Percentiles rank a stretch among this genome's conserved stretches.
These are phyloP conservation scores for Leptopilina boulardi DNA, from an alignment of 1,140 invertebrate genomes.

Conservation along the genomic window DNA sequence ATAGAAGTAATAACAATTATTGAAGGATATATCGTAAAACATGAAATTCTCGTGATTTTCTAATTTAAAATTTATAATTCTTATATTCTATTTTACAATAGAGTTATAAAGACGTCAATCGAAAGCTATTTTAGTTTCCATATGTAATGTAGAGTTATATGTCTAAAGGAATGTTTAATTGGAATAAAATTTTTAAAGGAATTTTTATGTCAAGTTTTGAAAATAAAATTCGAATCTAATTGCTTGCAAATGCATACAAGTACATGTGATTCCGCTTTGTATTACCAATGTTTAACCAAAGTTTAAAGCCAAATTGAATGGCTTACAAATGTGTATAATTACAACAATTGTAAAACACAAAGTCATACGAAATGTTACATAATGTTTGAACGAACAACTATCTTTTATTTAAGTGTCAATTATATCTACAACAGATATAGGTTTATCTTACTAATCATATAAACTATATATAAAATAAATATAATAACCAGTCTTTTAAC, in stretches of 20 bases:
- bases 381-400: not conserved
- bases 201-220: not conserved
- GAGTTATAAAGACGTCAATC: not conserved
- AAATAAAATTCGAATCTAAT: not conserved
- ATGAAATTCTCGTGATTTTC: not conserved
- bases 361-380: conserved; percentile 2
- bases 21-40: not conserved
- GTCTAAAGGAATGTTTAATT: not conserved
- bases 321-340: conserved; percentile 12
- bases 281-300: not conserved
- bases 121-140: not conserved
- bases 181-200: not conserved
- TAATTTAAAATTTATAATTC: not conserved
- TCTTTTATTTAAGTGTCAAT: not conserved
- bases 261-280: not conserved
- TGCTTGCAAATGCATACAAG: conserved; percentile 6
- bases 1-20: not conserved
- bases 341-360: conserved; percentile 8
- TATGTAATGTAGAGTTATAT: not conserved
- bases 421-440: too few species aligned
- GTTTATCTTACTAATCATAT: too few species aligned
- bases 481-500: too few species aligned
- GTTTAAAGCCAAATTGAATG: not conserved
- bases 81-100: not conserved
- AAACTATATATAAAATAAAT: too few species aligned